Percentiles rank a stretch among this genome's conserved stretches.
These are phyloP conservation scores for Chironomus striatipennis DNA, from an alignment of 1,140 invertebrate species.

Conservation along the genomic window DNA sequence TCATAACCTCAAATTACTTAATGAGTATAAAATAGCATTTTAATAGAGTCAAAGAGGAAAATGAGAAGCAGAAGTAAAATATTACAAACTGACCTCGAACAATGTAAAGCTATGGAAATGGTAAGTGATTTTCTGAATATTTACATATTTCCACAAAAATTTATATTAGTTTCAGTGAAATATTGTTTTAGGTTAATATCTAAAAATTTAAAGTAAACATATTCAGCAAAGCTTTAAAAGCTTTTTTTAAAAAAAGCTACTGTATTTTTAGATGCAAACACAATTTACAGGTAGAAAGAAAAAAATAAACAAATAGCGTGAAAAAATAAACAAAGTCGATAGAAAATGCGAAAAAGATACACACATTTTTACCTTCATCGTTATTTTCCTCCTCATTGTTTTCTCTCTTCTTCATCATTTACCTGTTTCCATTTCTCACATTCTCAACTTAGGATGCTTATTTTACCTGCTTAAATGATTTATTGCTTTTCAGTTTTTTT, in stretches of 20 bases:
- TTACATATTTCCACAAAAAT: too few species aligned
- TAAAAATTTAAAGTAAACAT: too few species aligned
- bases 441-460: slow-evolving; percentile 12
- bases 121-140: too few species aligned
- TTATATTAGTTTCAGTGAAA: too few species aligned
- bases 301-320: too few species aligned
- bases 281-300: too few species aligned
- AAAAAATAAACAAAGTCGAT: too few species aligned
- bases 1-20: not conserved
- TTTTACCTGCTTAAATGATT: slow-evolving; percentile 19
- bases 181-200: too few species aligned
- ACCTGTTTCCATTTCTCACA: not conserved
- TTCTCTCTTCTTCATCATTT: not conserved
- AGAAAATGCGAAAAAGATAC: not conserved
- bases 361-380: not conserved
- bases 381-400: not conserved
- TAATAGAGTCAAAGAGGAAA: not conserved
- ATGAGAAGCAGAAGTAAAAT: not conserved
- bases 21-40: not conserved
- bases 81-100: not conserved
- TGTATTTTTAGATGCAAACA: too few species aligned
- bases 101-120: too few species aligned
- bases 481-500: slow-evolving; percentile 20
- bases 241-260: too few species aligned
- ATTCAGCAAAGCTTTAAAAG: too few species aligned